Conservation (phyloP, 1,140 invertebrate species). For the Dryas iulia region DNA sequence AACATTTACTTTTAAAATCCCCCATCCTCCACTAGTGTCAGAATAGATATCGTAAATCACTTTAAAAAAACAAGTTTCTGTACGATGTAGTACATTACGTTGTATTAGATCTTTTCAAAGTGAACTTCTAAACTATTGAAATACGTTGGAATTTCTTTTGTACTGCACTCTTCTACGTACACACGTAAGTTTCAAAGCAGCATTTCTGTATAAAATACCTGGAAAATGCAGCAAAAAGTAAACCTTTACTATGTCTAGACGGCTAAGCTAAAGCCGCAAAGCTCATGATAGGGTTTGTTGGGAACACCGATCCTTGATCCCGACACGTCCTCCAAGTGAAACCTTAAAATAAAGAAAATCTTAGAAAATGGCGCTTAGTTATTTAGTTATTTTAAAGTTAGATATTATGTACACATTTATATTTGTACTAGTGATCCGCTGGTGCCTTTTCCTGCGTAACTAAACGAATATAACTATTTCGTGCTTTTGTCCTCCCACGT, state of each 20-base stretch:
- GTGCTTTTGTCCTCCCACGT: no score
- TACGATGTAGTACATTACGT: no score
- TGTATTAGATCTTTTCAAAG: no score
- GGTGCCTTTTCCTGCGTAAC: no score
- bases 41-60: no score
- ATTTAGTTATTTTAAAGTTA: background rate
- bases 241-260: conserved; percentile 33
- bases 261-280: conserved; percentile 34
- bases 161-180: background rate
- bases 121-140: background rate
- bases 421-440: no score
- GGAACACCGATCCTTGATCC: conserved; percentile 36
- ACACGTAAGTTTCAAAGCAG: conserved; percentile 8
- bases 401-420: background rate
- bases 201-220: conserved; percentile 18
- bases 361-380: background rate
- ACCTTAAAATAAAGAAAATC: conserved; percentile 18
- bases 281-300: conserved; percentile 35
- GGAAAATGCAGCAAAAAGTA: conserved; percentile 29
- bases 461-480: no score
- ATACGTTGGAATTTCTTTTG: background rate
- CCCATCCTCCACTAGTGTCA: no score
- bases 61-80: no score
- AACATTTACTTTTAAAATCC: no score
- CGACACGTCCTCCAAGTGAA: conserved; percentile 26